Conservation (phyloP, 2,113 vertebrate genomes). For the Phylloscopus trochilus region DNA sequence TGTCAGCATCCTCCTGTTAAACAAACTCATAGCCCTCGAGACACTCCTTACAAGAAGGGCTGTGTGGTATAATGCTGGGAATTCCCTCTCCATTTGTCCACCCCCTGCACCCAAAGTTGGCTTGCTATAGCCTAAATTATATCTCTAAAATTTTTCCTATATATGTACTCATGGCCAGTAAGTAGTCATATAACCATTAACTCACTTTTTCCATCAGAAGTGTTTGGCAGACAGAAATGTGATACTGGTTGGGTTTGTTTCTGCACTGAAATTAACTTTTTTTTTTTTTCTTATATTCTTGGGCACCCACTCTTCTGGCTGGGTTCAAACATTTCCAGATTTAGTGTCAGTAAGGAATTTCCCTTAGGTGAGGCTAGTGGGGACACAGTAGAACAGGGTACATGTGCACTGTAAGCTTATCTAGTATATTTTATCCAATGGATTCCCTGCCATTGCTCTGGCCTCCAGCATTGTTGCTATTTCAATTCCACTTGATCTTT, state of each 20-base stretch:
- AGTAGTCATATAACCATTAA: background rate
- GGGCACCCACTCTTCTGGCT: background rate
- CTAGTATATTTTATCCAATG: background rate
- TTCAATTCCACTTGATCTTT: conserved; percentile 29
- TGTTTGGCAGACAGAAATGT: background rate
- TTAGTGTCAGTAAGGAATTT: background rate
- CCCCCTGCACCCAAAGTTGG: background rate
- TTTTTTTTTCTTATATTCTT: background rate
- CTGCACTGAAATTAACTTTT: background rate
- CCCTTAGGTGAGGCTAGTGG: background rate
- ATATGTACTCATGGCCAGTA: background rate
- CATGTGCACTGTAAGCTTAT: background rate
- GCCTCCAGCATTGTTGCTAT: background rate
- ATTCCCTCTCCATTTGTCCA: background rate
- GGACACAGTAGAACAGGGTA: background rate
- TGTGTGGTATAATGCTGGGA: background rate
- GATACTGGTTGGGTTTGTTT: background rate
- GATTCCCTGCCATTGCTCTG: background rate
- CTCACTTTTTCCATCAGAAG: background rate
- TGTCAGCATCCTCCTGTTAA: background rate
- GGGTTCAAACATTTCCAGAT: background rate
- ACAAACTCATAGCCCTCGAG: background rate
- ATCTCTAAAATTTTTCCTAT: too few species aligned
- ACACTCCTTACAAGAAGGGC: background rate
- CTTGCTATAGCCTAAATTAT: background rate